Percentiles rank a stretch among this genome's conserved stretches.
Conservation (phyloP, 2,113 vertebrate genomes). For the Apteryx owenii region DNA sequence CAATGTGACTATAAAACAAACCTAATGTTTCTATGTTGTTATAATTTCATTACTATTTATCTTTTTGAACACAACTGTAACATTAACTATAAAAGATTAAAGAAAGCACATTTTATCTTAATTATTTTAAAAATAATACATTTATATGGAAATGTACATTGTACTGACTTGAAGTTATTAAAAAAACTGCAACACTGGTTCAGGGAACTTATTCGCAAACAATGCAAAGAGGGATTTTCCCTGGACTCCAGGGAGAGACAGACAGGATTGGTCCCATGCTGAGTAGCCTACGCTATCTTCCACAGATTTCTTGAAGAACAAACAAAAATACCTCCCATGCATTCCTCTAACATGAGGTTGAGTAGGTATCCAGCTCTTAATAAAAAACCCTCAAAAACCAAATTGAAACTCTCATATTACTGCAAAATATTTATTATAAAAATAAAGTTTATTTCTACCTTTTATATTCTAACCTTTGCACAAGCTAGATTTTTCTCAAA, state of each 20-base stretch:
- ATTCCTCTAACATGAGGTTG: not conserved
- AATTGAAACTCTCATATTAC: not conserved
- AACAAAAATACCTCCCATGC: not conserved
- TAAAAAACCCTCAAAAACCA: conserved; percentile 12
- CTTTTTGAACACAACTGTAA: not conserved
- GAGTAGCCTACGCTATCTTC: not conserved
- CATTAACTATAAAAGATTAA: not conserved
- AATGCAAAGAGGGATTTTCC: not conserved
- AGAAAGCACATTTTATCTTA: not conserved
- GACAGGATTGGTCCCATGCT: not conserved
- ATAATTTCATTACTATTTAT: not conserved
- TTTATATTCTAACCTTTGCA: conserved; percentile 41
- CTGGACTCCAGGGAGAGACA: not conserved
- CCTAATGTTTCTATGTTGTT: not conserved
- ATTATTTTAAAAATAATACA: not conserved
- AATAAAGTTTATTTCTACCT: conserved; percentile 27
- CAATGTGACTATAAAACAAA: not conserved
- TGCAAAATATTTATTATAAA: conserved; percentile 10
- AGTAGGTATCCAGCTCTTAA: not conserved
- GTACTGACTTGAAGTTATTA: not conserved
- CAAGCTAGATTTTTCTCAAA: conserved; percentile 51
- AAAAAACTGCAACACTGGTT: not conserved
- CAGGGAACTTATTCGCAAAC: not conserved
- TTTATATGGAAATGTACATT: not conserved
- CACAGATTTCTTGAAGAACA: not conserved